Evolutionary conservation across 2,797 vertebrate species (phyloP).

Genomic region (Argentina silus): DNA sequence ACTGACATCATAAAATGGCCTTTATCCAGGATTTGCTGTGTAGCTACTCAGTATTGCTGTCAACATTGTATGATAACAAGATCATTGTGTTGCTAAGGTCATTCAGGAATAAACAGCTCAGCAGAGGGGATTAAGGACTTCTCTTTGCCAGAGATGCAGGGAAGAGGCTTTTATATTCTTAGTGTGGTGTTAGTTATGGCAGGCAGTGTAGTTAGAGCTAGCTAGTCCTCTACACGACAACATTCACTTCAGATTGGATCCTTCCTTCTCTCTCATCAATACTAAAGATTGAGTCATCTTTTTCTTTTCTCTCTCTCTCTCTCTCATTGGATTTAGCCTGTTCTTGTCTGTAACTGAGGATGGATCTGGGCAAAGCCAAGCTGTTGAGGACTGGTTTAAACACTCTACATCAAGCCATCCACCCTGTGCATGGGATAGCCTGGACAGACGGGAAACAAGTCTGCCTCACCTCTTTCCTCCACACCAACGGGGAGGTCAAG

Average conservation of each 20-base stretch:
- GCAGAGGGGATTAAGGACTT: slow-evolving; percentile 76
- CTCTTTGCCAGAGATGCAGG: slow-evolving; percentile 67
- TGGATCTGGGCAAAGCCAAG: slow-evolving; percentile 95
- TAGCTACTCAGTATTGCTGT: no score
- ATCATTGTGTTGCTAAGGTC: slow-evolving; percentile 62
- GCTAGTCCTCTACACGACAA: slow-evolving; percentile 32
- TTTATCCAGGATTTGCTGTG: no score
- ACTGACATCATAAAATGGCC: no score
- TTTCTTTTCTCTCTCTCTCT: slow-evolving; percentile 31
- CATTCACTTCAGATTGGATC: slow-evolving; percentile 17
- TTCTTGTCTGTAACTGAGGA: slow-evolving; percentile 54
- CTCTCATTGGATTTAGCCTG: slow-evolving; percentile 29
- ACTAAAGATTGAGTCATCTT: slow-evolving; percentile 19
- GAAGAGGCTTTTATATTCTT: slow-evolving; percentile 75
- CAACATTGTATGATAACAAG: neutral
- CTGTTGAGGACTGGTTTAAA: slow-evolving; percentile 92
- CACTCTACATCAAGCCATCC: slow-evolving; percentile 88
- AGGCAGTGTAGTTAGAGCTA: slow-evolving; percentile 38
- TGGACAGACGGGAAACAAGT: slow-evolving; percentile 97
- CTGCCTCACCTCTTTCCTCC: slow-evolving; percentile 83
- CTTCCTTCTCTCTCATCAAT: slow-evolving; percentile 30
- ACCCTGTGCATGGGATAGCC: slow-evolving; percentile 89
- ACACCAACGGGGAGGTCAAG: slow-evolving; percentile 77
- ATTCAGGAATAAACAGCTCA: slow-evolving; percentile 75
- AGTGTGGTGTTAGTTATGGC: slow-evolving; percentile 69